Base-by-base conservation (phyloP, 2,113 vertebrate species). In the Grantiella picta region DNA sequence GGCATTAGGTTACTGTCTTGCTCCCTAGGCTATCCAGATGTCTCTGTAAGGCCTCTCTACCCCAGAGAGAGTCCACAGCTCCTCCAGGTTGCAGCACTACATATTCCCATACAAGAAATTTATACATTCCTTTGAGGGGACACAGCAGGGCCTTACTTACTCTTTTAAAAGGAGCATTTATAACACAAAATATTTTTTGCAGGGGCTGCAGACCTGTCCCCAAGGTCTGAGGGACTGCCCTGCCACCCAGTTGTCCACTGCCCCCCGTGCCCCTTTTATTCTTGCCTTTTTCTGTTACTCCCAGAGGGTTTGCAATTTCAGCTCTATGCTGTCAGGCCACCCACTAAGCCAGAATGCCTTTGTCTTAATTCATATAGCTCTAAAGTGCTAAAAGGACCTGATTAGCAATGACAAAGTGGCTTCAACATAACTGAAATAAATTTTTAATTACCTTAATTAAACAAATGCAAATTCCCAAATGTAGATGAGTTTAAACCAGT, bases 371-470 rank as follows among this genome's bases (percentile, higher is more conserved):
- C 86, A 86, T 81, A 89, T 6, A 52, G 49, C 76, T 86, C 47
- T 94, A 86, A 94, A 56, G 42, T 10, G 2, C 56, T 49, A 64
- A 57, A 69, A 82, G 57, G 54, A 85, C 36, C 50, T 84, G 92
- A 95, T 95, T 92, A 89, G 65, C 57, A 95, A 66, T 87, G 89
- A 91, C 72, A 82, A 94, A 95, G 56, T 72, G 36, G 36, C 57
- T 97, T 81, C 57, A 92, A 60, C 70, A 44, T 45, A 91, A 92
- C 44, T 36, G 68, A 91, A 94, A 91, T 91, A 92, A 76, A 60
- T 33, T 77, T 92, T 94, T 91, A 82, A 96, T 96, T 77, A 94
- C 54, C 89, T 97, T 89, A 89, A 88, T 95, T 95, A 95, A 86
- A 96, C 64, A 90, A 90, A 95, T 82, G 66, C 61, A 94, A 97